A percentile compares a stretch with the other conserved stretches of the same genome.
These are phyloP conservation scores for Amphiprion ocellaris DNA, from an alignment of 2,113 vertebrate genomes.

Conservation along the genomic window DNA sequence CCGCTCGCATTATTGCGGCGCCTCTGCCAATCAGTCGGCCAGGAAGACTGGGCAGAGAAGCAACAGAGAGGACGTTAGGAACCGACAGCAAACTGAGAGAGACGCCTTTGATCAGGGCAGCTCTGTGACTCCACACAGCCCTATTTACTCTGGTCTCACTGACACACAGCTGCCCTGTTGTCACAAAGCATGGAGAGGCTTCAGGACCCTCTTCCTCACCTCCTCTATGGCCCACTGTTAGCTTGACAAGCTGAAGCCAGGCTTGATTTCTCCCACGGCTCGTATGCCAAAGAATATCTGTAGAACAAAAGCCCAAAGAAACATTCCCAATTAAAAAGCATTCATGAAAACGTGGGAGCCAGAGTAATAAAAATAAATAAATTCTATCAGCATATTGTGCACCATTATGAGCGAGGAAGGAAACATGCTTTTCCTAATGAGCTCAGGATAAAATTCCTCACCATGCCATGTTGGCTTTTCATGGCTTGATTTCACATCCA, in stretches of 20 bases:
- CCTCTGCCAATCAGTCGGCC: slow-evolving; percentile 44
- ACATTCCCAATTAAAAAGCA: slow-evolving; percentile 61
- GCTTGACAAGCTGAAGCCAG: slow-evolving; percentile 57
- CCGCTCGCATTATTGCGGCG: slow-evolving; percentile 31
- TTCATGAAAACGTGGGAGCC: slow-evolving; percentile 51
- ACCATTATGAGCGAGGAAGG: slow-evolving; percentile 47
- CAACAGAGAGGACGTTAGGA: slow-evolving; percentile 45
- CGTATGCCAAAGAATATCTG: slow-evolving; percentile 56
- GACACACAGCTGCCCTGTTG: slow-evolving; percentile 67
- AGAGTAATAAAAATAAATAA: slow-evolving; percentile 6
- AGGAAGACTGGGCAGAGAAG: slow-evolving; percentile 38
- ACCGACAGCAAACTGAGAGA: slow-evolving; percentile 64
- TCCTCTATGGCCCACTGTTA: slow-evolving; percentile 68
- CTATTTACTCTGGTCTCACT: slow-evolving; percentile 66
- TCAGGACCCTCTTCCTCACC: slow-evolving; percentile 60
- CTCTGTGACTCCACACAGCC: slow-evolving; percentile 71
- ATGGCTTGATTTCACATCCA: slow-evolving; percentile 82
- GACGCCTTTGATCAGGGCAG: slow-evolving; percentile 71
- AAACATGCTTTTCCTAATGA: slow-evolving; percentile 79
- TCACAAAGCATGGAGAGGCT: slow-evolving; percentile 54
- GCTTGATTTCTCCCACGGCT: slow-evolving; percentile 66
- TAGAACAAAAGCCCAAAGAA: slow-evolving; percentile 54
- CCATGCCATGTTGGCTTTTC: slow-evolving; percentile 78
- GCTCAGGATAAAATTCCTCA: slow-evolving; percentile 74
- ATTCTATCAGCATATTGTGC: slow-evolving; percentile 67